Percentiles rank a stretch among this genome's conserved stretches.
Conservation (phyloP, 2,888 invertebrate species). For the Subacronicta megacephala region DNA sequence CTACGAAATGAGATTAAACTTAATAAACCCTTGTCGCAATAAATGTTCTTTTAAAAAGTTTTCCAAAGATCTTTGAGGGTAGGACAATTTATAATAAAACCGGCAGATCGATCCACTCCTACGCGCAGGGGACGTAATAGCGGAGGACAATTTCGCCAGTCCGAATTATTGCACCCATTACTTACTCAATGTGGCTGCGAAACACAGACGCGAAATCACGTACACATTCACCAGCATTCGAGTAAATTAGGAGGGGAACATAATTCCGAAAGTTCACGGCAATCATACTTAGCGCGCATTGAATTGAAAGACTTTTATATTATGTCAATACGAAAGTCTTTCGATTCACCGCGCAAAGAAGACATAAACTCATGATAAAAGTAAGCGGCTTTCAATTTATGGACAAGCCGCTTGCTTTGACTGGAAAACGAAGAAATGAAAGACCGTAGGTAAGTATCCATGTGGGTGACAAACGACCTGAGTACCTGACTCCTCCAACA, state of each 20-base stretch:
- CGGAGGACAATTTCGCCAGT: constrained; percentile 35
- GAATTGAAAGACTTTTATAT: constrained; percentile 34
- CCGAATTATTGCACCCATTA: constrained; percentile 70
- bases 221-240: constrained; percentile 51
- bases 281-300: constrained; percentile 37
- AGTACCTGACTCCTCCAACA: constrained; percentile 41
- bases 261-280: constrained; percentile 43
- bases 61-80: no score
- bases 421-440: constrained; percentile 49
- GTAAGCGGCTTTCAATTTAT: constrained; percentile 70
- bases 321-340: no score
- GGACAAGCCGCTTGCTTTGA: constrained; percentile 59
- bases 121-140: constrained; percentile 29
- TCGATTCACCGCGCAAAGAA: constrained; percentile 36
- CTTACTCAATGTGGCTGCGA: constrained; percentile 57
- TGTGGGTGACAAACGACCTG: constrained; percentile 60
- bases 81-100: constrained; percentile 5
- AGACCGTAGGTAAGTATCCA: constrained; percentile 49
- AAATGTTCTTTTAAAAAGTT: neutral
- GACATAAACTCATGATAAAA: constrained; percentile 57
- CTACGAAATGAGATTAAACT: neutral
- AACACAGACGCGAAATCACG: constrained; percentile 54
- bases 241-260: constrained; percentile 44
- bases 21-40: neutral
- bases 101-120: constrained; percentile 3